A percentile compares a stretch with the other conserved stretches of the same genome.
Evolutionary conservation across 2,797 vertebrate species (phyloP).

Genomic region (Denticeps clupeoides): DNA sequence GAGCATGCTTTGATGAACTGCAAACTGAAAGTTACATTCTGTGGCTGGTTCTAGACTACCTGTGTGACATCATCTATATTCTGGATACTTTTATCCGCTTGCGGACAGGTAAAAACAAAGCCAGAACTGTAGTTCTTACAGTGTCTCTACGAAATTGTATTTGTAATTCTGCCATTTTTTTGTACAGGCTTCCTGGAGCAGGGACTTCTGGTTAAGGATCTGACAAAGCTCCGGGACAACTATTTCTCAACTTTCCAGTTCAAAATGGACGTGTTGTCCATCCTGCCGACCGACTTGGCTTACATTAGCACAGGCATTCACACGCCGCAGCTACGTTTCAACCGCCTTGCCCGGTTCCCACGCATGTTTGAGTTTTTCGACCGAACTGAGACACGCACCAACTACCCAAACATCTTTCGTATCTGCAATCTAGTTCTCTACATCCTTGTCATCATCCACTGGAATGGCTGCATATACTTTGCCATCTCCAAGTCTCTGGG

Average conservation of each 20-base stretch:
- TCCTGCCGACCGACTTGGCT: constrained; percentile 78
- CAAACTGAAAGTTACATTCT: constrained; percentile 62
- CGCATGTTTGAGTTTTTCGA: constrained; percentile 90
- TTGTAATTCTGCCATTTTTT: neutral
- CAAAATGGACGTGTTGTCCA: constrained; percentile 76
- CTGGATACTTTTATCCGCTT: constrained; percentile 72
- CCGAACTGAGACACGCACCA: constrained; percentile 85
- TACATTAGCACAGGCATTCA: constrained; percentile 68
- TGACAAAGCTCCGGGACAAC: constrained; percentile 62
- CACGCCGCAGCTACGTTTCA: constrained; percentile 79
- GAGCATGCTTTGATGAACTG: constrained; percentile 85
- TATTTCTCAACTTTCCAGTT: constrained; percentile 76
- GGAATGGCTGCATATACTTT: constrained; percentile 92
- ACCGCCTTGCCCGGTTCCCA: constrained; percentile 77
- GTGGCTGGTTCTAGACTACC: constrained; percentile 82
- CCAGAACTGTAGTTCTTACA: neutral
- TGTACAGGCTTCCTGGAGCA: constrained; percentile 82
- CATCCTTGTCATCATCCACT: constrained; percentile 92
- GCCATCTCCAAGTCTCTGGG: constrained; percentile 90
- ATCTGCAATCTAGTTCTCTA: constrained; percentile 88
- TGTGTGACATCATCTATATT: constrained; percentile 76
- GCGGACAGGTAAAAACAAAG: constrained; percentile 68
- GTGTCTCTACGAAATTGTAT: neutral
- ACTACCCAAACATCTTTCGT: constrained; percentile 84
- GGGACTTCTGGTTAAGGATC: constrained; percentile 81